These are phyloP conservation scores for Cheumatopsyche charites DNA, from an alignment of 1,140 invertebrate genomes.

Conservation along the genomic window DNA sequence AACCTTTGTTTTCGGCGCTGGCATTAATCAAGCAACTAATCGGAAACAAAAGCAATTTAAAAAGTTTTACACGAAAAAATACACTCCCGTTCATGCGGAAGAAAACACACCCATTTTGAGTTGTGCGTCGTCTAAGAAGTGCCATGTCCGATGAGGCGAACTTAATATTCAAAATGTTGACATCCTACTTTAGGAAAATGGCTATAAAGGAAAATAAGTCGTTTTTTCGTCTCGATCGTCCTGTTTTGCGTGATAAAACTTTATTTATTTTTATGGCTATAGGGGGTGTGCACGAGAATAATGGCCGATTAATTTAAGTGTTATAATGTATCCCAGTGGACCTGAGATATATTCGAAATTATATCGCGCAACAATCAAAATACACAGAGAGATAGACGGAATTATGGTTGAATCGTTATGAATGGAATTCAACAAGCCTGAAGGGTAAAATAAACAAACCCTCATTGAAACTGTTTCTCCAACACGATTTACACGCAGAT, in stretches of 20 bases:
- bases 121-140: background rate
- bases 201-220: conserved; percentile 27
- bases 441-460: too few relatives aligned
- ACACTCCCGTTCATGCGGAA: conserved; percentile 18
- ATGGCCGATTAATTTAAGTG: conserved; percentile 22
- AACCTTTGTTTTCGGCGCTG: conserved; percentile 32
- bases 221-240: conserved; percentile 15
- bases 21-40: conserved; percentile 38
- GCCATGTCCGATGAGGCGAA: conserved; percentile 14
- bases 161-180: conserved; percentile 35
- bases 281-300: background rate
- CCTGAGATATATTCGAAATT: too few relatives aligned
- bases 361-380: too few relatives aligned
- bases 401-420: too few relatives aligned
- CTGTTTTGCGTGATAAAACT: conserved; percentile 28
- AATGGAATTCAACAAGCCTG: too few relatives aligned
- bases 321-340: background rate
- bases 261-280: conserved; percentile 18
- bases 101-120: background rate
- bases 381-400: too few relatives aligned
- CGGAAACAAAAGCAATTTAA: conserved; percentile 39
- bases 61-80: conserved; percentile 29
- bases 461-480: too few relatives aligned
- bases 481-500: too few relatives aligned
- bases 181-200: conserved; percentile 25